These are phyloP conservation scores for Todiramphus saurophagus DNA, from an alignment of 2,113 vertebrate species.

Conservation along the genomic window DNA sequence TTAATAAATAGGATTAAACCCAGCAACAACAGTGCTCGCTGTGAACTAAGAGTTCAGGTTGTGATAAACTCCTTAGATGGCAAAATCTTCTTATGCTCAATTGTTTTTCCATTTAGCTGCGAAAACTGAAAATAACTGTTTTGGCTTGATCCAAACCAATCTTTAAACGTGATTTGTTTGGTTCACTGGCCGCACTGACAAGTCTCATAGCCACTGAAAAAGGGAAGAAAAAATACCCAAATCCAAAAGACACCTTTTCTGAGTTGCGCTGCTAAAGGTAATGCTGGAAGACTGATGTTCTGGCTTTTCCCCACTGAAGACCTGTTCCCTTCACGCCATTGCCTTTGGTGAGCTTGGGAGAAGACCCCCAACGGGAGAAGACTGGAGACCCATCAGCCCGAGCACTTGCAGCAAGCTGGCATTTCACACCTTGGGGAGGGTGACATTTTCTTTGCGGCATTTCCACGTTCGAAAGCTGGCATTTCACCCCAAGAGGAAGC, in stretches of 20 bases:
- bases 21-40: background rate
- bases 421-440: slow-evolving; percentile 58
- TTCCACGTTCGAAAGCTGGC: slow-evolving; percentile 39
- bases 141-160: background rate
- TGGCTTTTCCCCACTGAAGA: background rate
- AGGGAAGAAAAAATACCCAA: background rate
- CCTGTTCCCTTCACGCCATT: background rate
- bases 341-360: background rate
- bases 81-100: slow-evolving; percentile 30
- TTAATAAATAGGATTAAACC: slow-evolving; percentile 38
- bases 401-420: slow-evolving; percentile 10
- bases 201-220: background rate
- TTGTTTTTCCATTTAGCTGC: slow-evolving; percentile 33
- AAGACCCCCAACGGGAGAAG: background rate
- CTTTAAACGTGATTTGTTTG: background rate
- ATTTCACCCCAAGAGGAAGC: slow-evolving; percentile 63
- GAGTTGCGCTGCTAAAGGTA: background rate
- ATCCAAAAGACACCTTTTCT: background rate
- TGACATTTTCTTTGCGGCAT: slow-evolving; percentile 65
- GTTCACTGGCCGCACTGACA: background rate
- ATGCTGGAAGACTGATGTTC: background rate
- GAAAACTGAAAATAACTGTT: slow-evolving; percentile 8
- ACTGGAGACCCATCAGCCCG: background rate
- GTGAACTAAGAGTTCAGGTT: background rate
- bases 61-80: slow-evolving; percentile 13